Base-by-base conservation (phyloP, 2,797 vertebrate species). In the Chiloscyllium punctatum region DNA sequence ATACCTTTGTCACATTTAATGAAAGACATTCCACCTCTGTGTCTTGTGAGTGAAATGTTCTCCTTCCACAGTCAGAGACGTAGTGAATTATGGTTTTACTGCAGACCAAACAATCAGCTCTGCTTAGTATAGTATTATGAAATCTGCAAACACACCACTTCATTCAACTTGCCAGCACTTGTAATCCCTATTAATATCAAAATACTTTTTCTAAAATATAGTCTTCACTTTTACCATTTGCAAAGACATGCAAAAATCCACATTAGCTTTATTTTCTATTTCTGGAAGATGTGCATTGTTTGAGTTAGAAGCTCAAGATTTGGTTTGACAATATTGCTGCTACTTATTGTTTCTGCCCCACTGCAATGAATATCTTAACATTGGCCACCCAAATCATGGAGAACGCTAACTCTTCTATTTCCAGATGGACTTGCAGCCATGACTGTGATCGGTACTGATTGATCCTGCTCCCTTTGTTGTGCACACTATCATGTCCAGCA, bases 41-140 rank as follows among this genome's bases (percentile, higher is more conserved):
- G n/a, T 92, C 13, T 69, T 92, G n/a, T 69, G 23, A 92, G 18
- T n/a, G 21, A 92, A 92, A 68, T 23, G 0, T 42, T 92, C 23
- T 69, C 90, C 90, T 69, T 69, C 90, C 37, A 62, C 33, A 92
- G 69, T 77, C 88, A 95, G 51, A 77, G 71, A 95, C 94, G n/a
- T 18, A 95, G 53, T 95, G 30, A 33, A 33, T n/a, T 77, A 8
- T 8, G 48, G 25, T 77, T 74, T 48, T 25, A 53, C 27, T n/a
- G 42, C 27, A 53, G 94, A 74, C 33, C 15, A 77, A 74, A 77
- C 15, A 77, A 53, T 48, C 37, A 71, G 42, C 42, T n/a, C 27
- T 57, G 74, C 72, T 57, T 27, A 21, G 94, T 95, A 95, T 27
- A 53, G 94, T 95, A 95, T 77, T 57, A 57, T 57, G 48, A 72